Base-by-base conservation (phyloP, 2,888 invertebrate species). In the Norana najaformis region DNA sequence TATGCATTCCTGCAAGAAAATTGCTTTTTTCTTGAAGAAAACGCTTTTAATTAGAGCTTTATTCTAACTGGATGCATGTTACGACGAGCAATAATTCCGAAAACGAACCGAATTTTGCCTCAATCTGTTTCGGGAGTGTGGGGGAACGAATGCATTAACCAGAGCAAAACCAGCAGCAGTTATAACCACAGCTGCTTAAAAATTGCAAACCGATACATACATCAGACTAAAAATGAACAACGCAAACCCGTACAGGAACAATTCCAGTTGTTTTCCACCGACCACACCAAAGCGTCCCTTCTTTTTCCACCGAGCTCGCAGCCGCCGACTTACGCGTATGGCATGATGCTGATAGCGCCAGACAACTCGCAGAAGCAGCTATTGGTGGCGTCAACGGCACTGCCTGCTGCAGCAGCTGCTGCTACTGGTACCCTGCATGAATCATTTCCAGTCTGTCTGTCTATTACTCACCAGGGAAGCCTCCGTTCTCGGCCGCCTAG, bases 401-500 rank as follows among this genome's bases (percentile, higher is more conserved):
- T 8, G 53, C 23, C 11, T 69, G 30, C 47, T 16, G 47, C 18
- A 18, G 39, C 8, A 14, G 47, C 3, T 23, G 11, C 47, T 47
- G 8, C 47, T 23, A 47, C 47, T 3, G 23, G 8, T 23, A 20
- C 53, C 3, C 69, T 69, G 69, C 69, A 69, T 69, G 69, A 69
- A 69, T 69, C 69, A 69, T n/a, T 69, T 69, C n/a, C 8, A 69
- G 69, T n/a, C 69, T n/a, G 69, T 69, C 69, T n/a, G n/a, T 11
- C 30, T n/a, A 69, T 69, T 69, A 69, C 69, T 69, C 69, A 69
- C 69, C 69, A 69, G 69, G 69, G 69, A 69, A 69, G 69, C 69
- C 69, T 69, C 69, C 69, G 30, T 11, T 8, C 30, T 69, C 69
- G 30, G 47, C 69, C 14, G 69, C 69, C 0, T n/a, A n/a, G 69